Conservation (phyloP, 2,797 vertebrate species). For the Amblyopsis hoosieri region DNA sequence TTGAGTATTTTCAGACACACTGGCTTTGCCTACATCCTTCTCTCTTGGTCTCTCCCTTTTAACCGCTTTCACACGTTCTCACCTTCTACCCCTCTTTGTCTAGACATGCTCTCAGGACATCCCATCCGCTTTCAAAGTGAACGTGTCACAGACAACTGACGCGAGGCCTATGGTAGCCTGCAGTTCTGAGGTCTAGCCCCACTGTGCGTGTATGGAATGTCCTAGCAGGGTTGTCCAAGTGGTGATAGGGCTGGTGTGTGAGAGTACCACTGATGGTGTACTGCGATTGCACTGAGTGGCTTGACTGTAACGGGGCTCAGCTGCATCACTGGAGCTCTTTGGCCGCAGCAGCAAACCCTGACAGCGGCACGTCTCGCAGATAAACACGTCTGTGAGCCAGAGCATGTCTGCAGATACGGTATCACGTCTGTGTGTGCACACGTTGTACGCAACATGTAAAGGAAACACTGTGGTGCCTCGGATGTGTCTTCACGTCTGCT, state of each 20-base stretch:
- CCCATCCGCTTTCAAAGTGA: neutral
- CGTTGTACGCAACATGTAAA: neutral
- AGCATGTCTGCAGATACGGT: constrained; percentile 30
- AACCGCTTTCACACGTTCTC: neutral
- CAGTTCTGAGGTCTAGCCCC: constrained; percentile 6
- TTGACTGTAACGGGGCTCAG: constrained; percentile 50
- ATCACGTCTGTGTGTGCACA: constrained; percentile 12
- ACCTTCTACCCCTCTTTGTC: neutral
- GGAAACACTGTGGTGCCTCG: neutral
- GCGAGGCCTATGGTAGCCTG: constrained; percentile 6
- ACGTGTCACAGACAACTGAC: neutral
- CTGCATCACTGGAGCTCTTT: constrained; percentile 38
- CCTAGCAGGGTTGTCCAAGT: constrained; percentile 29
- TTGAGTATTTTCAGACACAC: constrained; percentile 1
- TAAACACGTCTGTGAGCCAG: constrained; percentile 33
- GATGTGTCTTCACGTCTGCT: neutral
- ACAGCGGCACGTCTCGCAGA: constrained; percentile 34
- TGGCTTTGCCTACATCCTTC: neutral
- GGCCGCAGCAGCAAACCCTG: constrained; percentile 42
- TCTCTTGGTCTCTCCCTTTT: neutral
- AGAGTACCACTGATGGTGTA: constrained; percentile 50
- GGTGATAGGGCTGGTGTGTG: constrained; percentile 18
- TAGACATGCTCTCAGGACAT: neutral
- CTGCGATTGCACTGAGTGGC: constrained; percentile 53
- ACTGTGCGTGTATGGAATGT: constrained; percentile 14